Conservation (phyloP, 2,797 vertebrate genomes). For the Onychomys arenicola region DNA sequence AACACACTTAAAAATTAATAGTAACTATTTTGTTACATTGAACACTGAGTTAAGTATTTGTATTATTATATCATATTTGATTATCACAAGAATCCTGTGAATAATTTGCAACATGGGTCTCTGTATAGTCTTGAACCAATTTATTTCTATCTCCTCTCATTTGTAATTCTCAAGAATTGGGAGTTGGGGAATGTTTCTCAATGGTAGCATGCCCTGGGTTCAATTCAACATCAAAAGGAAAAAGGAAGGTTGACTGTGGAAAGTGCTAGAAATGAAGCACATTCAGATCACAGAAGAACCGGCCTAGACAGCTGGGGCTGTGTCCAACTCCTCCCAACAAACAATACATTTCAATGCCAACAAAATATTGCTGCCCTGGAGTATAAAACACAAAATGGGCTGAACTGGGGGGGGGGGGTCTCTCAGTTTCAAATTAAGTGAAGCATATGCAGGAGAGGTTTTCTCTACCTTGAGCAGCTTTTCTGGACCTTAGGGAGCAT, state of each 20-base stretch:
- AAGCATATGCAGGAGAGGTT: background rate
- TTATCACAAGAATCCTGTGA: background rate
- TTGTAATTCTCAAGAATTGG: background rate
- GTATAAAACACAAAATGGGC: background rate
- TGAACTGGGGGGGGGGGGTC: background rate
- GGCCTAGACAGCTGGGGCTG: background rate
- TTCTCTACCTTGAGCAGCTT: background rate
- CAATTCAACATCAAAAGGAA: background rate
- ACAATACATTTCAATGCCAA: background rate
- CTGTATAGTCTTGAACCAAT: background rate
- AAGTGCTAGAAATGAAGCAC: background rate
- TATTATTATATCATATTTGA: background rate
- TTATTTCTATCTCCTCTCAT: background rate
- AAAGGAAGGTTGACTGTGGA: background rate
- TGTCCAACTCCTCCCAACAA: background rate
- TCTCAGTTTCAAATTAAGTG: background rate
- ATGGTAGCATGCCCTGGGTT: background rate
- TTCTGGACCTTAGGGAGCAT: background rate
- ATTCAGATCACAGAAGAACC: background rate
- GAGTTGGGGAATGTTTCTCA: background rate
- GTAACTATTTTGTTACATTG: background rate
- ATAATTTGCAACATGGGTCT: background rate
- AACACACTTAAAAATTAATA: constrained; percentile 7
- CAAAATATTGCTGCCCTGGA: background rate
- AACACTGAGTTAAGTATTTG: background rate